Base-by-base conservation (phyloP, 1,140 invertebrate genomes). In the Trichogramma pretiosum region DNA sequence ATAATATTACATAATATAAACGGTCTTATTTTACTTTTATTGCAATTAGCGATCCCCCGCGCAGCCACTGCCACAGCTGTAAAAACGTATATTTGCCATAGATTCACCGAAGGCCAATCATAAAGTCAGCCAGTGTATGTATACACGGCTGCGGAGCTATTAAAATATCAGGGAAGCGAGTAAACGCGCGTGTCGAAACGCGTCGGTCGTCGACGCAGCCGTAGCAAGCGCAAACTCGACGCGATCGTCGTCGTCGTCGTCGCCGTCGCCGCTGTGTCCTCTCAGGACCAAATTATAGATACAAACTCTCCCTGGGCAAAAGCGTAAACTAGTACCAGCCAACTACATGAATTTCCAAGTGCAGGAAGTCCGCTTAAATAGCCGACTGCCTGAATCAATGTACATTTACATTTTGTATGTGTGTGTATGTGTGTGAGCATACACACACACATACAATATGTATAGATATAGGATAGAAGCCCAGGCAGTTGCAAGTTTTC, bases 321-420 rank as follows among this genome's bases (percentile, higher is more conserved):
- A 9, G 33, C 13, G n/a, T n/a, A 34, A 16, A 14, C 33, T 14
- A n/a, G 33, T 11, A 34, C 13, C 13, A 28, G 28, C 16, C 5
- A 35, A 24, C 42, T 34, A 7, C 34, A 37, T 37, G 24, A 46
- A 46, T 37, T 46, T 46, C 7, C 34, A 34, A 44, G 34, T 30
- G 16, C 5, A 13, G 34, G 16, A 37, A 36, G 34, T 28, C 34
- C 34, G 34, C 34, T 36, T 28, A 37, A 36, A 46, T 37, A 37
- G 43, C 34, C 34, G 19, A 28, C 34, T 36, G n/a, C 43, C 43
- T 44, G 30, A 46, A 46, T 46, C 43, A 46, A 46, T 46, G 43
- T 28, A 37, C 43, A 37, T 46, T 46, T 37, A 28, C 34, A 46
- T 46, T 36, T 36, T 28, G 42, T 35, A n/a, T n/a, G n/a, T n/a